Base-by-base conservation (phyloP, 2,888 invertebrate genomes). In the Xiphydria camelus region DNA sequence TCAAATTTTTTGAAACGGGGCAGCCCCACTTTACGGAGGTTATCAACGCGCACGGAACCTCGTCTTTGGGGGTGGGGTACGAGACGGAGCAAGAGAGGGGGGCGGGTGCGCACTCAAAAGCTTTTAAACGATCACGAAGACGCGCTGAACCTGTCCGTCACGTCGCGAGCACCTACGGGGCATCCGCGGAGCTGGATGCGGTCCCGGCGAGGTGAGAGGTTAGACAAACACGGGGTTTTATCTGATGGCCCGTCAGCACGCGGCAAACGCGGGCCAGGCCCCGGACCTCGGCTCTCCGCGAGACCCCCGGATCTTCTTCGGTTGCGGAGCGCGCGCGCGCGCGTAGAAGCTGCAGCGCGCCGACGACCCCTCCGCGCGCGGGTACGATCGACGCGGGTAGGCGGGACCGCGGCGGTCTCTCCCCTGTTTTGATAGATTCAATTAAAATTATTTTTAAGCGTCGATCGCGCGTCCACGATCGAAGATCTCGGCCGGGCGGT, bases 221-320 rank as follows among this genome's bases (percentile, higher is more conserved):
- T 72, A 72, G 62, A 62, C 68, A 72, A 72, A 72, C 72, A 72
- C 68, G 68, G 55, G 61, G 58, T 50, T 63, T 72, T 72, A 72
- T 72, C 72, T 72, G 72, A 72, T 72, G 70, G 72, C 69, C 71
- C 71, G 72, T 72, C 71, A 71, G 63, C 66, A 47, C 50, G 54
- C 52, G 55, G 17, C 34, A 4, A 19, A 17, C 47, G 49, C 54
- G 49, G 47, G 39, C 37, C 44, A 43, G 21, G 37, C 48, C 26
- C 41, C 23, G 20, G 47, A 49, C 52, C 50, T n/a, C n/a, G n/a
- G n/a, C n/a, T n/a, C n/a, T n/a, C n/a, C 42, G 41, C 49, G 14
- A 49, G 51, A 61, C 53, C 57, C 54, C 57, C 39, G 47, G 49
- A 57, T 55, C 59, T 58, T 58, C 58, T 51, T 36, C 9, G n/a